Evolutionary conservation across 2,113 vertebrate genomes (phyloP).

Genomic region (Patagioenas fasciata): DNA sequence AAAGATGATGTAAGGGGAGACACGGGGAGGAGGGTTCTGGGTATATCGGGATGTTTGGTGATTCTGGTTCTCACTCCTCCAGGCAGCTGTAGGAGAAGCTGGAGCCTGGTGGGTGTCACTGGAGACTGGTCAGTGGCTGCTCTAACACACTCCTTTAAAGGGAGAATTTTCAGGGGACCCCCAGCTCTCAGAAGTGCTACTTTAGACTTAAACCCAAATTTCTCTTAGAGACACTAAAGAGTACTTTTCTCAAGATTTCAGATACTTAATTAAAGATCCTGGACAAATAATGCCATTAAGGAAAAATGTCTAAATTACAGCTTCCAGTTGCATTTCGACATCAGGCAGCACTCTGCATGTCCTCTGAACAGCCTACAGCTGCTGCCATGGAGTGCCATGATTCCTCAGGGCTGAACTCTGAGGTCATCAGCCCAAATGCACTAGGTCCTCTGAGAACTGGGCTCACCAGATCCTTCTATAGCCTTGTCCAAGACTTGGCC

Average conservation of each 20-base stretch:
- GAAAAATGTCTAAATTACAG: background rate
- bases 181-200: background rate
- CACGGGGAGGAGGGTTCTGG: background rate
- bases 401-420: background rate
- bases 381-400: rapidly evolving
- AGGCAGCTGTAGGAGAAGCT: background rate
- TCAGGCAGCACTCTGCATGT: background rate
- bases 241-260: background rate
- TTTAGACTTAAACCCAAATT: background rate
- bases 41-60: background rate
- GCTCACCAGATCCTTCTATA: background rate
- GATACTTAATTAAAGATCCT: background rate
- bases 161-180: background rate
- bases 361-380: background rate
- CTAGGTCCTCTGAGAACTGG: background rate
- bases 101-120: background rate
- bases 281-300: background rate
- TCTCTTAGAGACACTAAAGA: background rate
- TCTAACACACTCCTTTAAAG: background rate
- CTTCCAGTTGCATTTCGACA: background rate
- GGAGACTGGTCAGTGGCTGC: background rate
- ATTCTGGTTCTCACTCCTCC: background rate
- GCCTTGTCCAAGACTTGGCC: background rate
- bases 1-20: background rate
- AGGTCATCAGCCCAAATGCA: background rate